Evolutionary conservation across 2,113 vertebrate species (phyloP).

Genomic region (Zosterops lateralis): DNA sequence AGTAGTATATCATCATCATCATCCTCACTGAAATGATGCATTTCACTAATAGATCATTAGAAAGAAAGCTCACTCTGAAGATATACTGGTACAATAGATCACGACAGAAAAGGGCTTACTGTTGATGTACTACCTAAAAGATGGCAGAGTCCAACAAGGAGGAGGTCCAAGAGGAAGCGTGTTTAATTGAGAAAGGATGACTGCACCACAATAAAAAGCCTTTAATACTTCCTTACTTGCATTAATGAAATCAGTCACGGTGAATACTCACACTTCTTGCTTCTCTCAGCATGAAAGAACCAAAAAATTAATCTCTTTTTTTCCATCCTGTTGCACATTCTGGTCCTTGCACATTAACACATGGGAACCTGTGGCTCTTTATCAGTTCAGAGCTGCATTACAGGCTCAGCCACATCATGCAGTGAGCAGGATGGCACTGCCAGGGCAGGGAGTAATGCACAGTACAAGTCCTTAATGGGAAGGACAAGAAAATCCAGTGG

Average conservation of each 20-base stretch:
- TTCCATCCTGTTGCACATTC: neutral
- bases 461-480: neutral
- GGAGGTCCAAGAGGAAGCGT: neutral
- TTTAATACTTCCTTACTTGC: neutral
- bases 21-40: conserved; percentile 64
- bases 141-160: neutral
- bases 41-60: conserved; percentile 71
- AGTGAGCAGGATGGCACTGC: neutral
- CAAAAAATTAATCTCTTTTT: neutral
- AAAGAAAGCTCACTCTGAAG: conserved; percentile 51
- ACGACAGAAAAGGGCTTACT: neutral
- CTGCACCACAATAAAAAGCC: neutral
- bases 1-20: conserved; percentile 70
- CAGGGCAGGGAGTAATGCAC: neutral
- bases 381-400: neutral
- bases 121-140: conserved; percentile 11
- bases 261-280: neutral
- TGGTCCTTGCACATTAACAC: neutral
- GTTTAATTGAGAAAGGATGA: conserved; percentile 2
- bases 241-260: neutral
- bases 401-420: neutral
- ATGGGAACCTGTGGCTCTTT: neutral
- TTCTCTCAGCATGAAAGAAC: neutral
- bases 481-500: neutral
- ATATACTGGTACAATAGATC: conserved; percentile 32